These are phyloP conservation scores for Nanger granti DNA, from an alignment of 2,113 vertebrate genomes.

Conservation along the genomic window DNA sequence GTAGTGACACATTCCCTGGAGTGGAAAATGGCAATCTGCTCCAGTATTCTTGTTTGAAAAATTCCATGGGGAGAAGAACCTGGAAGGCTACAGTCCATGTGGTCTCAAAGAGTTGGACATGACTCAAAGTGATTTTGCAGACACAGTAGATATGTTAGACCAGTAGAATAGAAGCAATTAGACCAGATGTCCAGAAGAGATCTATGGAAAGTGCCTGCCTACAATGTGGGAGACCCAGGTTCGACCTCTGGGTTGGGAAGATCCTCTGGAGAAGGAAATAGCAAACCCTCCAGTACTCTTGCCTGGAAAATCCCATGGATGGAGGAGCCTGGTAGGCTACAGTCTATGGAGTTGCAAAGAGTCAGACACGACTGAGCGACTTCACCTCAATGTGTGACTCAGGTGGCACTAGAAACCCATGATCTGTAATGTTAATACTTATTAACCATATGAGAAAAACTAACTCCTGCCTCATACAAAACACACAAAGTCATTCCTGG, in stretches of 20 bases:
- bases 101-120: background rate
- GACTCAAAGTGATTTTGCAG: background rate
- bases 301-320: too few relatives aligned
- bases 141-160: background rate
- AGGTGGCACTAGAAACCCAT: background rate
- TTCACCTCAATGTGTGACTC: background rate
- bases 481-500: background rate
- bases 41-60: background rate
- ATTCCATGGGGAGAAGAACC: background rate
- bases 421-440: background rate
- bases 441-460: background rate
- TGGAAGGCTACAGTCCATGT: background rate
- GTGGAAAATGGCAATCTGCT: background rate
- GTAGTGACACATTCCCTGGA: background rate
- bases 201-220: background rate
- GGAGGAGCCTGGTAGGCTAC: too few relatives aligned
- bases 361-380: too few relatives aligned
- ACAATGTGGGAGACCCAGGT: too few relatives aligned
- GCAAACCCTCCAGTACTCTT: too few relatives aligned
- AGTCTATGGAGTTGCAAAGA: too few relatives aligned
- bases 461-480: background rate
- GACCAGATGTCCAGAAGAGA: background rate
- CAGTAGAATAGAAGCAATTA: background rate
- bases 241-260: too few relatives aligned
- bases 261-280: too few relatives aligned